These are phyloP conservation scores for Incurvaria masculella DNA, from an alignment of 2,888 invertebrate genomes.

Conservation along the genomic window DNA sequence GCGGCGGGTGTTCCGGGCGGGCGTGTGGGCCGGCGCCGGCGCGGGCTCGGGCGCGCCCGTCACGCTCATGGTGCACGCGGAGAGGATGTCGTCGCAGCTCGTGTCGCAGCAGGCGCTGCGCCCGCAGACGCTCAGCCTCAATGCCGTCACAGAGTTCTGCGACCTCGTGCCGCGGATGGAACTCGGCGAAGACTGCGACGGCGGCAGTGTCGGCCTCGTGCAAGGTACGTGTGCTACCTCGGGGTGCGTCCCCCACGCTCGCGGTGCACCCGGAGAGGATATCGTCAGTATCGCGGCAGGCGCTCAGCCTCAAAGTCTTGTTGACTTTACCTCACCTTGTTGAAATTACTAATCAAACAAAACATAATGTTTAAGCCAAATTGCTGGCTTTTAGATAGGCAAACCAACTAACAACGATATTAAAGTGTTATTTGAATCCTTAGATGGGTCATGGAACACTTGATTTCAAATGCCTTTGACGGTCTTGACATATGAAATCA, in stretches of 20 bases:
- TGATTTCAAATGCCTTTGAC: too few species aligned
- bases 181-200: constrained; percentile 57
- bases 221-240: constrained; percentile 60
- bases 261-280: constrained; percentile 63
- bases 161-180: constrained; percentile 71
- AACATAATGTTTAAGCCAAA: too few species aligned
- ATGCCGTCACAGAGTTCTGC: constrained; percentile 77
- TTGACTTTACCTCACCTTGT: too few species aligned
- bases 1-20: constrained; percentile 71
- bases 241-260: constrained; percentile 64
- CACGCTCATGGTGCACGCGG: constrained; percentile 62
- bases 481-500: too few species aligned
- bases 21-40: constrained; percentile 63
- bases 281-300: constrained; percentile 60
- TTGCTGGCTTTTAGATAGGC: too few species aligned
- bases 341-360: too few species aligned
- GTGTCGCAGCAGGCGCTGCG: constrained; percentile 62
- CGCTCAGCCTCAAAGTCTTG: constrained; percentile 65
- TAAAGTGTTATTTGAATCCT: too few species aligned
- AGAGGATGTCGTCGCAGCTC: constrained; percentile 60
- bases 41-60: constrained; percentile 62
- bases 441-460: too few species aligned
- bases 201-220: constrained; percentile 63
- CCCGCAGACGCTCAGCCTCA: constrained; percentile 62
- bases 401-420: too few species aligned